These are phyloP conservation scores for Chelon auratus DNA, from an alignment of 2,797 vertebrate species.

Conservation along the genomic window DNA sequence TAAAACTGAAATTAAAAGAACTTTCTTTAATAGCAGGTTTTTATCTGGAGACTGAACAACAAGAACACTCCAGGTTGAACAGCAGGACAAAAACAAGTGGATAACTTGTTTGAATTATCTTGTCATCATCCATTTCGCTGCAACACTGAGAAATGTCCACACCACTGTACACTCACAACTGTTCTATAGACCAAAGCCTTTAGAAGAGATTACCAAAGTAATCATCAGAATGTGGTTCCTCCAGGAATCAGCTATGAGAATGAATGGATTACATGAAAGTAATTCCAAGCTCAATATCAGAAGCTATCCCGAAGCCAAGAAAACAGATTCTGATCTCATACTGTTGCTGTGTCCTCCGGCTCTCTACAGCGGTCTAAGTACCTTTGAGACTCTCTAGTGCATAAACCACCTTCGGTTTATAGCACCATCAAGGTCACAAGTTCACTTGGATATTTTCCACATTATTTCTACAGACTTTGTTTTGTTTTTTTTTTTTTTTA, in stretches of 20 bases:
- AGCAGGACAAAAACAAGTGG: not conserved
- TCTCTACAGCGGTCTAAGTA: constrained; percentile 68
- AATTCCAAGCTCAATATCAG: constrained; percentile 83
- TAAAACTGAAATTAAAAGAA: not conserved
- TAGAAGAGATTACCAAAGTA: constrained; percentile 75
- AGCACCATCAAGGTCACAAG: constrained; percentile 72
- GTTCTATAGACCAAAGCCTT: constrained; percentile 61
- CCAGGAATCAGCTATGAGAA: constrained; percentile 77
- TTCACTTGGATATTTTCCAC: constrained; percentile 61
- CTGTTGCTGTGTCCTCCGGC: constrained; percentile 72
- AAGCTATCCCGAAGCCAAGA: constrained; percentile 75
- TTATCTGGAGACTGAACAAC: not conserved
- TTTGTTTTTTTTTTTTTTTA: constrained; percentile 19
- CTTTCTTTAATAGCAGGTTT: constrained; percentile 9
- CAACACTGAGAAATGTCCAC: constrained; percentile 40
- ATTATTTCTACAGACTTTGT: constrained; percentile 23
- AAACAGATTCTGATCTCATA: constrained; percentile 81
- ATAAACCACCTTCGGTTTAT: constrained; percentile 75
- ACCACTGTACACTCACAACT: constrained; percentile 32
- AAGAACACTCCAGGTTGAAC: constrained; percentile 3
- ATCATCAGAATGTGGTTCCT: constrained; percentile 76
- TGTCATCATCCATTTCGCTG: constrained; percentile 21
- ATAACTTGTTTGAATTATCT: constrained; percentile 7
- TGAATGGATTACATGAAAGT: constrained; percentile 83
- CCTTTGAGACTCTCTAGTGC: constrained; percentile 71